Evolutionary conservation across 2,797 vertebrate species (phyloP), one percentile per base, ranked within the genome.

Genomic region (Chelon labrosus): DNA sequence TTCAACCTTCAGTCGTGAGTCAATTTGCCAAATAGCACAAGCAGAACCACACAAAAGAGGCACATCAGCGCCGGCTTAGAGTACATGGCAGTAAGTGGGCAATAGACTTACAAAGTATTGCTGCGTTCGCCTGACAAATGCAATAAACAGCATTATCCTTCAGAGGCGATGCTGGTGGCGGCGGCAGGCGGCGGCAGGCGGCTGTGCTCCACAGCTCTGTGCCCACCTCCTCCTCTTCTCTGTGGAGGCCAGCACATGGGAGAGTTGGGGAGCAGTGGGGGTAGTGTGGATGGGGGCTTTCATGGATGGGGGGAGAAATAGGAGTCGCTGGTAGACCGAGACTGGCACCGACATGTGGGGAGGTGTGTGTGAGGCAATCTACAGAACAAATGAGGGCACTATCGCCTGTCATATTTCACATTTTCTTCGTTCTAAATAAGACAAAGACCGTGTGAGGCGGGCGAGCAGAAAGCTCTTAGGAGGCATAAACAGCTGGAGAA

Each of bases 61-160:
- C 84, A 89, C 92, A 91, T 92, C 88, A 93, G 89, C 84, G 87
- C 82, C 83, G 74, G 85, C 90, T 94, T 92, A 90, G 90, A 90
- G 90, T 93, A 85, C 90, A 87, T 82, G 77, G 83, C 88, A 89
- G 89, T 93, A 93, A 94, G 89, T 91, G 92, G 91, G 81, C 92
- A 89, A 93, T 93, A 92, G 92, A 93, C 92, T 94, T 93, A 93
- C 92, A 93, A 93, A 92, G 92, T 89, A 92, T 93, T 91, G 90
- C 87, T 71, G 86, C 72, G 75, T 90, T 88, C 85, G 85, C 91
- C 92, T 94, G 94, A 94, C 94, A 94, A 92, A 93, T 90, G 92
- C 91, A 92, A 94, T 95, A 93, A 94, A 91, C 89, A 88, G 90
- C 84, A 93, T 92, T 93, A 94, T 93, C 92, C 92, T 91, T 93